phyloP scores from a whole-genome alignment of 2,797 vertebrate genomes.

The Aselliscus stoliczkanus region DNA sequence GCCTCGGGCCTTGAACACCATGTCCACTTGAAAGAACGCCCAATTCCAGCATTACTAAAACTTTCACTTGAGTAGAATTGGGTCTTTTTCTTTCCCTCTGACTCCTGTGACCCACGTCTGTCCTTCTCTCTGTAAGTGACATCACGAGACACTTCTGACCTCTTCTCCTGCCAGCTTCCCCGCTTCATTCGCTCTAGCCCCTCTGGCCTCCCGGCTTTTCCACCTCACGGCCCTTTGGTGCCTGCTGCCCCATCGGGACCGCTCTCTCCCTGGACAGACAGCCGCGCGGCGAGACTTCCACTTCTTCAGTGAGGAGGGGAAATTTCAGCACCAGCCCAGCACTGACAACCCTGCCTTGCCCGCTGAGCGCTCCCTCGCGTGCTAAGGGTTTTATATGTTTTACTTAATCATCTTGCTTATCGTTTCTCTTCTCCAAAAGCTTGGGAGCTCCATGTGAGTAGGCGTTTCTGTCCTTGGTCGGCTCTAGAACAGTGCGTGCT shows the following conservation, averaged over 20 bases:
- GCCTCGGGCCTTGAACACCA: neutral
- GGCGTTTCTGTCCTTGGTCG: neutral
- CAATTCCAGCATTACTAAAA: neutral
- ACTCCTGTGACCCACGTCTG: neutral
- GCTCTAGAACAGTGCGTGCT: neutral
- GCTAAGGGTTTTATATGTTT: neutral
- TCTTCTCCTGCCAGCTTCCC: neutral
- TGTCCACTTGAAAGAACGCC: neutral
- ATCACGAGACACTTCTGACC: neutral
- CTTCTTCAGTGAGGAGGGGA: neutral
- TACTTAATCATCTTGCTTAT: no score
- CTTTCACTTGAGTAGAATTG: neutral
- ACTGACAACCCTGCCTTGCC: no score
- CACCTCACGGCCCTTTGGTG: neutral
- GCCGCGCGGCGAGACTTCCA: neutral
- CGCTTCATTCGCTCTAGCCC: neutral
- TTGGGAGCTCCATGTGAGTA: accelerated
- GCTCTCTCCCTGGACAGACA: neutral
- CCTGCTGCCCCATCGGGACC: neutral
- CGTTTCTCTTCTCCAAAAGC: neutral
- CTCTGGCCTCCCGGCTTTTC: neutral
- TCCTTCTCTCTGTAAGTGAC: no score
- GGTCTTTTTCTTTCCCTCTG: neutral
- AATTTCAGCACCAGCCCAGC: neutral
- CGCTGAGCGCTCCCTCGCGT: accelerated